Evolutionary conservation across 2,888 invertebrate genomes (phyloP).

Genomic region (Chirona hameri): DNA sequence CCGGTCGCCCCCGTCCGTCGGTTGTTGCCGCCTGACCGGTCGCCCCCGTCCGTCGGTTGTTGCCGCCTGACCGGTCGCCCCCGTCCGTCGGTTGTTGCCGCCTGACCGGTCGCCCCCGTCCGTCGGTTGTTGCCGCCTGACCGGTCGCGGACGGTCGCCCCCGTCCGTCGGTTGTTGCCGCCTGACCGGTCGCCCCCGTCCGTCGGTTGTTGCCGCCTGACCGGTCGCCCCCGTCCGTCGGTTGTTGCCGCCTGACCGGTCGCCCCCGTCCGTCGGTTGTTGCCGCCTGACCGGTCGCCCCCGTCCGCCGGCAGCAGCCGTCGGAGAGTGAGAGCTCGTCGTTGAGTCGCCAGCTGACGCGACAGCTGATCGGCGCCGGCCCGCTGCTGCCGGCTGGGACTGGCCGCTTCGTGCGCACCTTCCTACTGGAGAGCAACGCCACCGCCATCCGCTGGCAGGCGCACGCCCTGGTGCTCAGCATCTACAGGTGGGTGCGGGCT

Average conservation of each 20-base stretch:
- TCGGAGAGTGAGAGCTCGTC: conserved; percentile 46
- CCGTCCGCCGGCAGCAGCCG: conserved; percentile 13
- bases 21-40: background rate
- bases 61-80: conserved; percentile 35
- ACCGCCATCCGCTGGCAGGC: conserved; percentile 94
- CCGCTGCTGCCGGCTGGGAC: conserved; percentile 54
- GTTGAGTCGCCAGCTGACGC: background rate
- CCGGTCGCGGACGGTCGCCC: too few relatives aligned
- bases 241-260: background rate
- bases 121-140: conserved; percentile 31
- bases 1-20: too few relatives aligned
- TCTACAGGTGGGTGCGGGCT: conserved; percentile 75
- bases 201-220: conserved; percentile 31
- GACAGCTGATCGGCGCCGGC: conserved; percentile 32
- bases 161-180: background rate
- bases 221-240: too few relatives aligned
- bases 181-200: too few relatives aligned
- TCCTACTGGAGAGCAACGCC: conserved; percentile 87
- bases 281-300: too few relatives aligned
- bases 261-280: background rate
- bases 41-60: too few relatives aligned
- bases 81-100: background rate
- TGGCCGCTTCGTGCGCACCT: conserved; percentile 76
- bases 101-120: too few relatives aligned
- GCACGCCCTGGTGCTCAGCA: conserved; percentile 76